A percentile compares a stretch with the other conserved stretches of the same genome.
Conservation (phyloP, 2,888 invertebrate genomes). For the Digitonthophagus gazella region DNA sequence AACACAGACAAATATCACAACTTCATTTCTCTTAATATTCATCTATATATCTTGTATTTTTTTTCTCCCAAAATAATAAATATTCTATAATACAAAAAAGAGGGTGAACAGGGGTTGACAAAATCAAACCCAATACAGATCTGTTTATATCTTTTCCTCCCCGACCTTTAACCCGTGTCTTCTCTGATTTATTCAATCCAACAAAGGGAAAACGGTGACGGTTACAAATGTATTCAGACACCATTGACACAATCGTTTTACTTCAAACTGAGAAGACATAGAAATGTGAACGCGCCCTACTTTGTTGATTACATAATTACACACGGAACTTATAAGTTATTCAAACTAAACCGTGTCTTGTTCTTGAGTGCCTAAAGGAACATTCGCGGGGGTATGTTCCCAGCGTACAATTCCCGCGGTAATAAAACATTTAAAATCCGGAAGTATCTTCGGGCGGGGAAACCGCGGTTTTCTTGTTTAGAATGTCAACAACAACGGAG, state of each 20-base stretch:
- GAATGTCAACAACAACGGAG: slow-evolving; percentile 7
- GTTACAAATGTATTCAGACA: neutral
- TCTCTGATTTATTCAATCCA: neutral
- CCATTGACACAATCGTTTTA: neutral
- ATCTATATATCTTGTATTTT: no score
- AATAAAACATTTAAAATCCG: neutral
- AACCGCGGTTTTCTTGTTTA: slow-evolving; percentile 6
- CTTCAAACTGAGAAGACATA: neutral
- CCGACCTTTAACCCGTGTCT: neutral
- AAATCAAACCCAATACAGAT: neutral
- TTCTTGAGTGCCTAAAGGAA: neutral
- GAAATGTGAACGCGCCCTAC: neutral
- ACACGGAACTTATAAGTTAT: neutral
- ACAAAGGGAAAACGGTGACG: neutral
- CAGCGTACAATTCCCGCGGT: neutral
- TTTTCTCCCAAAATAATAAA: neutral
- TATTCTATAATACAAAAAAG: no score
- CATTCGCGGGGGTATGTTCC: neutral
- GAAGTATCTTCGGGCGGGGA: neutral
- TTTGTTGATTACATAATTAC: neutral
- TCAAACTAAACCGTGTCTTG: neutral
- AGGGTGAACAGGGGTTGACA: neutral
- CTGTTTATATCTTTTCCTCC: neutral
- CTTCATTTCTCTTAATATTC: no score
- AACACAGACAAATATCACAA: no score